A percentile compares a stretch with the other conserved stretches of the same genome.
Evolutionary conservation across 2,888 invertebrate species (phyloP).

Genomic region (Andrena dorsata): DNA sequence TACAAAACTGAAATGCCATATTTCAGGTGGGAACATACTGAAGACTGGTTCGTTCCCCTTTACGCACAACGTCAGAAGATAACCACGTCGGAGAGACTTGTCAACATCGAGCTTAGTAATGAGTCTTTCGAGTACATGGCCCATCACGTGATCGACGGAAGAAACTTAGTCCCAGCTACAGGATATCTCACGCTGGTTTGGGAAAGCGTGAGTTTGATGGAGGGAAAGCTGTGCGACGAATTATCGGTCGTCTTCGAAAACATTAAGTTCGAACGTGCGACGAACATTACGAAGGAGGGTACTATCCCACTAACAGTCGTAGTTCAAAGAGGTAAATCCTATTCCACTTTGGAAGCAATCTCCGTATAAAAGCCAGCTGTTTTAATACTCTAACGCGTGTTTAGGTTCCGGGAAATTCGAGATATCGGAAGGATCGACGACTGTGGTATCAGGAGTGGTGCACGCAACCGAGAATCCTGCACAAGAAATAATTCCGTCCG

Average conservation of each 20-base stretch:
- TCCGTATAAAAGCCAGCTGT: slow-evolving; percentile 81
- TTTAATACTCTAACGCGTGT: neutral
- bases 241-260: slow-evolving; percentile 90
- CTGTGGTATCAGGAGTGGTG: slow-evolving; percentile 90
- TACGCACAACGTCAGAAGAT: slow-evolving; percentile 89
- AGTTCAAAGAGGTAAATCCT: slow-evolving; percentile 84
- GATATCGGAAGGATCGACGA: slow-evolving; percentile 89
- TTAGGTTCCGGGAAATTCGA: slow-evolving; percentile 85
- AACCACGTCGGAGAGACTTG: slow-evolving; percentile 88
- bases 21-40: slow-evolving; percentile 95
- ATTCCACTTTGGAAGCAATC: no score
- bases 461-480: slow-evolving; percentile 86
- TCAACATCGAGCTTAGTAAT: slow-evolving; percentile 87
- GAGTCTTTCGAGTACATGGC: slow-evolving; percentile 90
- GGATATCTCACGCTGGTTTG: slow-evolving; percentile 92
- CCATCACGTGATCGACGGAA: slow-evolving; percentile 94
- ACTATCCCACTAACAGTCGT: slow-evolving; percentile 77
- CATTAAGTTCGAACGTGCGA: slow-evolving; percentile 87
- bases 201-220: slow-evolving; percentile 91
- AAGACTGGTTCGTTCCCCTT: slow-evolving; percentile 91
- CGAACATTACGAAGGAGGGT: slow-evolving; percentile 86
- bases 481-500: slow-evolving; percentile 58
- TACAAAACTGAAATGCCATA: neutral
- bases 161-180: slow-evolving; percentile 94
- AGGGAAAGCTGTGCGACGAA: slow-evolving; percentile 88